Evolutionary conservation across 1,140 invertebrate genomes (phyloP).

Genomic region (Oscheius sp.): DNA sequence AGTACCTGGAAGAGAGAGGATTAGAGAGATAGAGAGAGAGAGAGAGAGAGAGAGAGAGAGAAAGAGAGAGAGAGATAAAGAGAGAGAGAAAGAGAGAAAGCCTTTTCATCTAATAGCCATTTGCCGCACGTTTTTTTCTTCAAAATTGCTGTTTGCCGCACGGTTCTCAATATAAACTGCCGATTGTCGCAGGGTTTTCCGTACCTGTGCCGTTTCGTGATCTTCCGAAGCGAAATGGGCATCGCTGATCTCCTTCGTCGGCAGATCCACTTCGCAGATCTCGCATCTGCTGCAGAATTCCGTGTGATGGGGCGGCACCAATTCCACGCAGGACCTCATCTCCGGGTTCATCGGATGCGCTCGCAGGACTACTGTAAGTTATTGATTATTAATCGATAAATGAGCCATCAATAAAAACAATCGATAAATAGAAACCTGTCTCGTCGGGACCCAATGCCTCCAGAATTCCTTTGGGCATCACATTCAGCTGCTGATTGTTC

Average conservation of each 20-base stretch:
- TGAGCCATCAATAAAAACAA: neutral
- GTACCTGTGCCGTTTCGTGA: constrained; percentile 34
- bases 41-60: too few relatives aligned
- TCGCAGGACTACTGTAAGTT: neutral
- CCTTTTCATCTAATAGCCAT: too few relatives aligned
- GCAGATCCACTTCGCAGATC: constrained; percentile 28
- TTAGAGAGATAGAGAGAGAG: too few relatives aligned
- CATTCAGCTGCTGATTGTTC: constrained; percentile 10
- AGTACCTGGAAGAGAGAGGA: too few relatives aligned
- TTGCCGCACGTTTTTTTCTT: too few relatives aligned
- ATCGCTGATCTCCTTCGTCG: constrained; percentile 13
- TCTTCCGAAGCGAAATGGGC: constrained; percentile 28
- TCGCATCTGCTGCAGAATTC: constrained; percentile 22
- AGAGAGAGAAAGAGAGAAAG: too few relatives aligned
- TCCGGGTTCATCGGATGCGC: neutral
- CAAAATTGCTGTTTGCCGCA: too few relatives aligned
- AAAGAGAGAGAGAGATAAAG: too few relatives aligned
- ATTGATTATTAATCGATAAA: too few relatives aligned
- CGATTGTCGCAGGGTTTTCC: neutral
- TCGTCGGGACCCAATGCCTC: neutral
- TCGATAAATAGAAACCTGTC: neutral
- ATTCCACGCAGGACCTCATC: neutral
- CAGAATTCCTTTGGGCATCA: neutral
- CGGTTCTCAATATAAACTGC: too few relatives aligned
- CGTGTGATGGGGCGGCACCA: constrained; percentile 9